These are phyloP conservation scores for Esox lucius DNA, from an alignment of 2,797 vertebrate species.

Conservation along the genomic window DNA sequence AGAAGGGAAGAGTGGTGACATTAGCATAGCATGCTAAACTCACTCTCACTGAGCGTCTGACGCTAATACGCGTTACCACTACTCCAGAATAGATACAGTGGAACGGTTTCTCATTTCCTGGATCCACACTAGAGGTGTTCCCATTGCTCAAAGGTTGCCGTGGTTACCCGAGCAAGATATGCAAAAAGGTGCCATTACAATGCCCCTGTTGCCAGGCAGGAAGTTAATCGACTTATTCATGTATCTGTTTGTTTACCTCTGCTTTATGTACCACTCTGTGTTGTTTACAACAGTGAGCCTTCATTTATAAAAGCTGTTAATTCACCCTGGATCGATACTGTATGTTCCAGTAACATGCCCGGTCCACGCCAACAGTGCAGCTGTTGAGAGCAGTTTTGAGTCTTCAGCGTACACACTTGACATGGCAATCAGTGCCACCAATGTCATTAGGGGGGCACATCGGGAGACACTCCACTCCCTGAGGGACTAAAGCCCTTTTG, in stretches of 20 bases:
- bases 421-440: too few species aligned
- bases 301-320: neutral
- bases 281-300: neutral
- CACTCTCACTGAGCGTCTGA: neutral
- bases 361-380: too few species aligned
- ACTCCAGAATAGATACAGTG: constrained; percentile 9
- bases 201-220: constrained; percentile 8
- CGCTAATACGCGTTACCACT: neutral
- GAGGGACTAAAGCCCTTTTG: too few species aligned
- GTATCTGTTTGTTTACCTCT: neutral
- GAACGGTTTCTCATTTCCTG: neutral
- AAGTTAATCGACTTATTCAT: neutral
- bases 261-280: neutral
- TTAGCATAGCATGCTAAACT: neutral
- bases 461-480: too few species aligned
- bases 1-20: constrained; percentile 22
- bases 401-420: too few species aligned
- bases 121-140: neutral
- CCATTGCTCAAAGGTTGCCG: neutral
- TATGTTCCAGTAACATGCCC: too few species aligned
- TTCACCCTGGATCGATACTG: neutral
- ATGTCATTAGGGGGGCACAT: too few species aligned
- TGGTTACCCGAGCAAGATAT: constrained; percentile 5
- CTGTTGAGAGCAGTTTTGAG: too few species aligned
- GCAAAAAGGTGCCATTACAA: neutral